These are phyloP conservation scores for Semicossyphus pulcher DNA, from an alignment of 2,113 vertebrate genomes.

Conservation along the genomic window DNA sequence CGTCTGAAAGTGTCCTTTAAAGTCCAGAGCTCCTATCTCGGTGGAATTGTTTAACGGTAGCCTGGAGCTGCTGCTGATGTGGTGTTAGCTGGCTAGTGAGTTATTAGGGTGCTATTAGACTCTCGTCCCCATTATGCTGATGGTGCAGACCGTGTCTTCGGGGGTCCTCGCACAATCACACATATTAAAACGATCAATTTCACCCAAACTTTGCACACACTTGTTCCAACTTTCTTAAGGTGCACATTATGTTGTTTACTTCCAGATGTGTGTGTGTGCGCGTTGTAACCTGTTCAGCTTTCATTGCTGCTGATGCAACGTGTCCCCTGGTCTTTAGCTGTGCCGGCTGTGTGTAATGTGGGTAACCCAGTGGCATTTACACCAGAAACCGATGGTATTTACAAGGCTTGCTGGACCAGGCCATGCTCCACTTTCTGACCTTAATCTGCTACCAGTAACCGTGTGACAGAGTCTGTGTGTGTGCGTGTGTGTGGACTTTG, in stretches of 20 bases:
- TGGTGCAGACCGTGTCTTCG: slow-evolving; percentile 58
- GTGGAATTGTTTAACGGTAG: slow-evolving; percentile 63
- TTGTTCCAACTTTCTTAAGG: slow-evolving; percentile 35
- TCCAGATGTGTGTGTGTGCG: neutral
- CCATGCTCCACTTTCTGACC: slow-evolving; percentile 74
- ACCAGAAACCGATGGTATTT: slow-evolving; percentile 78
- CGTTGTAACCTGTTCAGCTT: slow-evolving; percentile 25
- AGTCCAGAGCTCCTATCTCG: slow-evolving; percentile 53
- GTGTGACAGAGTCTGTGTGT: neutral
- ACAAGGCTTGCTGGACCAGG: slow-evolving; percentile 55
- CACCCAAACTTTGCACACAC: slow-evolving; percentile 47
- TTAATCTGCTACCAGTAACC: slow-evolving; percentile 68
- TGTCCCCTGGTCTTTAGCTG: slow-evolving; percentile 32
- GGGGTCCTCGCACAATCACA: slow-evolving; percentile 53
- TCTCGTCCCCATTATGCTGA: slow-evolving; percentile 60
- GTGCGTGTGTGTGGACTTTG: slow-evolving; percentile 3
- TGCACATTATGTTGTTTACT: slow-evolving; percentile 35
- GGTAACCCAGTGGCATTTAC: slow-evolving; percentile 77
- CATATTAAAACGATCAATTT: slow-evolving; percentile 77
- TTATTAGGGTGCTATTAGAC: slow-evolving; percentile 70
- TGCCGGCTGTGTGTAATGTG: slow-evolving; percentile 53
- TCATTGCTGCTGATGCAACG: slow-evolving; percentile 37
- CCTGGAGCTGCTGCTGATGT: slow-evolving; percentile 56
- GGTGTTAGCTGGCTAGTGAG: slow-evolving; percentile 54
- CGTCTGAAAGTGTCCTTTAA: slow-evolving; percentile 63